Conservation (phyloP, 2,888 invertebrate species). For the Girardia tigrina region DNA sequence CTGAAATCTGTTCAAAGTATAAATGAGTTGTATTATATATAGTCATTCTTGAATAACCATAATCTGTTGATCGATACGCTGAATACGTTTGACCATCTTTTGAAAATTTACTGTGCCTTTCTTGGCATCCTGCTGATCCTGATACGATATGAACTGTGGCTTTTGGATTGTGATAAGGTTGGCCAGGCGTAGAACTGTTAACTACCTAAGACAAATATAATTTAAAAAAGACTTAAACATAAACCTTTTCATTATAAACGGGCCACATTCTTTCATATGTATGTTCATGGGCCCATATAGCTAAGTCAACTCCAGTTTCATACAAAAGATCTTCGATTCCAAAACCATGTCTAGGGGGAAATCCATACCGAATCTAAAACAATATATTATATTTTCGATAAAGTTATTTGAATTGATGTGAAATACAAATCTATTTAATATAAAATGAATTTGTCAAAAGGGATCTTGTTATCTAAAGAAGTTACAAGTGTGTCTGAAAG, state of each 20-base stretch:
- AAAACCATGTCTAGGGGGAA: conserved; percentile 43
- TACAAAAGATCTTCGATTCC: conserved; percentile 38
- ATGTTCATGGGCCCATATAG: conserved; percentile 39
- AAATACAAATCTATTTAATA: too few species aligned
- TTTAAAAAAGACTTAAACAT: too few species aligned
- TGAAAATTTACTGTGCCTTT: conserved; percentile 62
- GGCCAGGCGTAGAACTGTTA: conserved; percentile 46
- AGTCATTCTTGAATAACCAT: conserved; percentile 71
- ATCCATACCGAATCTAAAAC: conserved; percentile 41
- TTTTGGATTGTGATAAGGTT: conserved; percentile 40
- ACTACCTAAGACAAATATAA: too few species aligned
- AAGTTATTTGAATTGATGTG: too few species aligned
- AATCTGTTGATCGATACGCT: conserved; percentile 68
- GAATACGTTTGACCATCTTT: conserved; percentile 60
- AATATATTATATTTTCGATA: too few species aligned
- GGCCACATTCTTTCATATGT: conserved; percentile 39
- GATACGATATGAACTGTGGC: conserved; percentile 39
- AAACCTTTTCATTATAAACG: conserved; percentile 37
- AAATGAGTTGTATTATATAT: conserved; percentile 74
- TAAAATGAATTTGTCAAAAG: too few species aligned
- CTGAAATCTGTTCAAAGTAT: conserved; percentile 65
- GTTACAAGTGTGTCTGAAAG: too few species aligned
- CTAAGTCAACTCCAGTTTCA: conserved; percentile 38
- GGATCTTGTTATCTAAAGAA: too few species aligned
- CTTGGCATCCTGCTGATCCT: conserved; percentile 58